These are phyloP conservation scores for Neria commutata DNA, from an alignment of 2,888 invertebrate species.

Conservation along the genomic window DNA sequence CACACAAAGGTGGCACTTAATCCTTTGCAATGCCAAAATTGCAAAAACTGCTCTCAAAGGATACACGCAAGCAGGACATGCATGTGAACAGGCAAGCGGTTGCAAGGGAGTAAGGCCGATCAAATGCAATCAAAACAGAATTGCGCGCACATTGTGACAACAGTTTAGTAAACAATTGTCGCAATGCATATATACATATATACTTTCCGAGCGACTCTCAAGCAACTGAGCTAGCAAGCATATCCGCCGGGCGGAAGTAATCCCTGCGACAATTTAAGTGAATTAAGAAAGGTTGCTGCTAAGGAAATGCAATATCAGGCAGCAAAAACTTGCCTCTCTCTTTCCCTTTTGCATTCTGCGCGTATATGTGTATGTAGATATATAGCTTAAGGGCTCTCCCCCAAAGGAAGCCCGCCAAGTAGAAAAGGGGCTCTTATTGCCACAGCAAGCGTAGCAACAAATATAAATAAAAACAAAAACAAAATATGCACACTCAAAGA, in stretches of 20 bases:
- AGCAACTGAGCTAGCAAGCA: too few species aligned
- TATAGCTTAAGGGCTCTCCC: neutral
- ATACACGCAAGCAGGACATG: conserved; percentile 29
- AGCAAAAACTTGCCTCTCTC: conserved; percentile 12
- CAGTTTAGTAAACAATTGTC: conserved; percentile 42
- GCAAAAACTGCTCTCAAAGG: conserved; percentile 1
- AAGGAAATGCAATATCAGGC: too few species aligned
- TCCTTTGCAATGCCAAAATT: conserved; percentile 30
- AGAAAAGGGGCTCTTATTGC: neutral
- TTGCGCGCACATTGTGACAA: conserved; percentile 48
- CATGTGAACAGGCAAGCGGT: conserved; percentile 50
- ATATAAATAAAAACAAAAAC: neutral
- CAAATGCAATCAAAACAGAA: conserved; percentile 42
- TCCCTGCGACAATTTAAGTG: conserved; percentile 46
- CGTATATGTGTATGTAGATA: neutral
- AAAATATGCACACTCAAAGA: conserved; percentile 41
- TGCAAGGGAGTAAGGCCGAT: neutral
- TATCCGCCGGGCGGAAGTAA: neutral
- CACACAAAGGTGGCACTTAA: conserved; percentile 30
- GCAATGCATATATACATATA: conserved; percentile 11
- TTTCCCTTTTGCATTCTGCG: conserved; percentile 23
- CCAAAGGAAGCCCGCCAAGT: conserved; percentile 4
- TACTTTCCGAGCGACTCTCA: conserved; percentile 17
- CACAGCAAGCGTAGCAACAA: neutral
- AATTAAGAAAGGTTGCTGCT: conserved; percentile 40